Base-by-base conservation (phyloP, 2,888 invertebrate species). In the Xylota segnis region DNA sequence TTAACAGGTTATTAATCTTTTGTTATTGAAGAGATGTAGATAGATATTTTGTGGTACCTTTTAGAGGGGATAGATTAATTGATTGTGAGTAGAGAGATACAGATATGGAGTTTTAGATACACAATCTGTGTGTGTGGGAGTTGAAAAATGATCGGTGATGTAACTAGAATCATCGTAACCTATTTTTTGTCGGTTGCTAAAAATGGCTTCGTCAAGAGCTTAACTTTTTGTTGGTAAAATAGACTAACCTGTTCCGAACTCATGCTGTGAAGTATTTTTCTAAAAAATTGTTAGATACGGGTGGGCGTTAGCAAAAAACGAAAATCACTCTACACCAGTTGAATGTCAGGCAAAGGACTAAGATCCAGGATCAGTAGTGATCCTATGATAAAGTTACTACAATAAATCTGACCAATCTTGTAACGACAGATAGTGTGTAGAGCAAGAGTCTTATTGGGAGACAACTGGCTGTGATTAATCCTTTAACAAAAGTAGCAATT, bases 1-100 rank as follows among this genome's bases (percentile, higher is more conserved):
- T 71, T 78, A 78, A 71, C 61, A 29, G 71, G 68, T 63, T 63
- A 61, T 59, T 71, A 68, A 68, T 54, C 54, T 68, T 68, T 0
- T 16, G 54, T 52, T 66, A 68, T 66, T 27, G 37, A 23, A 23
- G 50, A 50, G 43, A 43, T 4, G 50, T 18, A 52, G 5, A 12
- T 52, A 52, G 7, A 6, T 7, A 5, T 45, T 45, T 50, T 50
- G 2, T 18, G 10, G 10, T 10, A 18, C 10, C 18, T 6, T 18
- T 18, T 16, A 16, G 6, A 16, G 14, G 45, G 45, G 45, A 18
- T 7, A 18, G 47, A 18, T 47, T 47, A 18, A 47, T 23, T 23
- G 23, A 23, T 47, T 47, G 47, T 18, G 50, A 5, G 18, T 10
- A 23, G 0, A 50, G 23, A 23, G 23, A 23, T 23, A 23, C 23